Base-by-base conservation (phyloP, 2,113 vertebrate genomes). In the Chamaetylas fuelleborni region DNA sequence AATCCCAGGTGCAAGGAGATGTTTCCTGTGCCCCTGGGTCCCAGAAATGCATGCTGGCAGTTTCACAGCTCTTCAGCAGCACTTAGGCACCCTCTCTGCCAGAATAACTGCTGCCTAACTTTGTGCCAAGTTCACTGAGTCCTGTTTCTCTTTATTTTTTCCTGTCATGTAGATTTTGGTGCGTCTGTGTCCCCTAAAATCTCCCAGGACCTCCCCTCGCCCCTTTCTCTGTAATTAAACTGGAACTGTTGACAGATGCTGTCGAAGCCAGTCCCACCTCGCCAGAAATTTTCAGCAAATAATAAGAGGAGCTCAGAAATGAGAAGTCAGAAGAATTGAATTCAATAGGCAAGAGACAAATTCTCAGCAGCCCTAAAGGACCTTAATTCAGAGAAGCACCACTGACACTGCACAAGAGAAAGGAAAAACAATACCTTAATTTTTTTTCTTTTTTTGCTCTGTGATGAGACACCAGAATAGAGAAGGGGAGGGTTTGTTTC, bases 151-250 rank as follows among this genome's bases (percentile, higher is more conserved):
- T 66, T 65, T 58, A 31, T 34, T 64, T 43, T 54, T 47, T 74
- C 86, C 79, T 95, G 81, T 89, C 77, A 77, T 13, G 33, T 45
- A 58, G 22, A 87, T 92, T 93, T 90, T 54, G 80, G 80, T 92
- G 92, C 95, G 73, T 33, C n/a, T 43, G 14, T 54, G 61, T 92
- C 72, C 40, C 74, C 71, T 36, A 67, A 15, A 81, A 25, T 93
- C 92, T 97, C 92, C 43, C 78, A 92, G 92, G 87, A 74, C 86
- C 54, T 93, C 85, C 38, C 73, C 67, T 88, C 77, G 86, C 40
- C 29, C 34, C 36, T 8, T 72, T 38, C 62, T 43, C 53, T 92
- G 66, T 95, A 95, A 95, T 95, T 97, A 96, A 95, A 90, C 61
- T 70, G 47, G 74, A 86, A 26, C 54, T 2, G 26, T 92, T 90